Evolutionary conservation across 1,140 invertebrate species (phyloP).

Genomic region (Pseudomyrmex sp.): DNA sequence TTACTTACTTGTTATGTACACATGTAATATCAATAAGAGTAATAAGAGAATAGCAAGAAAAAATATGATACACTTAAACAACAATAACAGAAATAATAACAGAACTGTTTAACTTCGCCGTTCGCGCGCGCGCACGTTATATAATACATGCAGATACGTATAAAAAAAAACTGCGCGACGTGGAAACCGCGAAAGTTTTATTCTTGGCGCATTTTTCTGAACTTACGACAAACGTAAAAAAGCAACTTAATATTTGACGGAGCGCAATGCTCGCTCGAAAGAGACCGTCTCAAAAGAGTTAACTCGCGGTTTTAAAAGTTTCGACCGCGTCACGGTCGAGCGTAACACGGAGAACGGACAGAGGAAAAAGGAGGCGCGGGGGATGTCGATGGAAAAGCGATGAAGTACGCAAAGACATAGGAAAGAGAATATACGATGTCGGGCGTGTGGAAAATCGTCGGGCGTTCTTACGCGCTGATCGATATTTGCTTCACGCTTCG

Average conservation of each 20-base stretch:
- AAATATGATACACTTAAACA: neutral
- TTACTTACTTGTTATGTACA: neutral
- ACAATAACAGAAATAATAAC: neutral
- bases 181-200: conserved; percentile 40
- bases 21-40: no score
- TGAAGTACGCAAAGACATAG: conserved; percentile 53
- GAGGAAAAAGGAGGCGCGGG: neutral
- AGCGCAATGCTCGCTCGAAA: neutral
- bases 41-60: neutral
- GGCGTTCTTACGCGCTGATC: conserved; percentile 39
- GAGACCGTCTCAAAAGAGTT: conserved; percentile 49
- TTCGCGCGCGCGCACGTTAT: no score
- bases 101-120: conserved; percentile 3
- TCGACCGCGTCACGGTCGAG: conserved; percentile 17
- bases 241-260: conserved; percentile 20
- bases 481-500: conserved; percentile 57
- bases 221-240: conserved; percentile 27
- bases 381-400: conserved; percentile 51
- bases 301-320: conserved; percentile 55
- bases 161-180: neutral
- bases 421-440: conserved; percentile 50
- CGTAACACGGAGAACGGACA: neutral
- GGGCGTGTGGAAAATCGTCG: conserved; percentile 49
- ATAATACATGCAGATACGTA: conserved; percentile 13
- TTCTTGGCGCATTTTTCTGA: conserved; percentile 24